A percentile compares a stretch with the other conserved stretches of the same genome.
phyloP scores from a whole-genome alignment of 2,797 vertebrate genomes.

The Hapalemur alaotrensis region DNA sequence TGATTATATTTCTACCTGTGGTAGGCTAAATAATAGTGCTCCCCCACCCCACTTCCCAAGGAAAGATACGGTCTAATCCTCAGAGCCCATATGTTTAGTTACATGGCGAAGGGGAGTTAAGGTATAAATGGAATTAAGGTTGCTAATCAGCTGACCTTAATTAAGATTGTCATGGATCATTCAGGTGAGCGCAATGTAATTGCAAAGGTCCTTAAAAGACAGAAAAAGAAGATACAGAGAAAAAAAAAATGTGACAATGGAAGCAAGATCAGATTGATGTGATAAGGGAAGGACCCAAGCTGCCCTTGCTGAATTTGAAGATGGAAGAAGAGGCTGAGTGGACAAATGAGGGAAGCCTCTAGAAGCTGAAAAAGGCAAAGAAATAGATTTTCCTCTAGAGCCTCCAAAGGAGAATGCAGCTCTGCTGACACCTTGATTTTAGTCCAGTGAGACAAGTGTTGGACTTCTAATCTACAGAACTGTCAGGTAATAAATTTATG shows the following conservation, averaged over 20 bases:
- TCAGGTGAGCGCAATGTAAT: background rate
- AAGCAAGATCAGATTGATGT: background rate
- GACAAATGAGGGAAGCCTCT: background rate
- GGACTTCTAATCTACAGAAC: background rate
- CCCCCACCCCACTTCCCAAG: background rate
- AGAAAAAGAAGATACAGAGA: background rate
- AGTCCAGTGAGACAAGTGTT: background rate
- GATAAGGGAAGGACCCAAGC: background rate
- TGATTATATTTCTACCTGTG: background rate
- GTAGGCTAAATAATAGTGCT: background rate
- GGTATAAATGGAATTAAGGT: background rate
- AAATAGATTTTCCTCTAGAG: background rate
- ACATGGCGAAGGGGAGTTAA: background rate
- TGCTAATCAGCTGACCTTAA: background rate
- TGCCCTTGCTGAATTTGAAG: background rate
- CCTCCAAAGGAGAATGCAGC: background rate
- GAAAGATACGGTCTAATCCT: background rate
- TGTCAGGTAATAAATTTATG: background rate
- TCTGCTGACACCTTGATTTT: background rate
- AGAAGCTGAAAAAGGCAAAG: background rate
- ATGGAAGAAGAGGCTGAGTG: background rate
- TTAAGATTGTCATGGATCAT: background rate
- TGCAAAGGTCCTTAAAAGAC: background rate
- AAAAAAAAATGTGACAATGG: background rate
- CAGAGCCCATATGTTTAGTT: background rate